These are phyloP conservation scores for Entomobrya proxima DNA, from an alignment of 2,888 invertebrate species.

Conservation along the genomic window DNA sequence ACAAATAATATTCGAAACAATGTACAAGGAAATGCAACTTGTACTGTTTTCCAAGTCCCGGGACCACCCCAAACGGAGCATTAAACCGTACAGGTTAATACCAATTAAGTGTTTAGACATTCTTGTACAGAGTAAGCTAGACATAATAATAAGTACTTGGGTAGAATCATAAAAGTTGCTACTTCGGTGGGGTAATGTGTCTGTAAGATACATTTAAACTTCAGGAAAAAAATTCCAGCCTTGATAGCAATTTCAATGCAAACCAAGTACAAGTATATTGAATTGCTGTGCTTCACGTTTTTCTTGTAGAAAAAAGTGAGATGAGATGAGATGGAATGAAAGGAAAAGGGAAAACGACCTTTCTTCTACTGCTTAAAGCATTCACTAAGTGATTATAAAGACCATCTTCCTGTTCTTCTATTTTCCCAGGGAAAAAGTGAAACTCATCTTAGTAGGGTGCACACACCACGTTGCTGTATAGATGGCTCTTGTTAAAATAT, in stretches of 20 bases:
- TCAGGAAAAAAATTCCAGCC: slow-evolving; percentile 22
- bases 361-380: slow-evolving; percentile 40
- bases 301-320: neutral
- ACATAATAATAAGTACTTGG: slow-evolving; percentile 13
- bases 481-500: slow-evolving; percentile 24
- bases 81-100: slow-evolving; percentile 10
- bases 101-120: slow-evolving; percentile 23
- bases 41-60: neutral
- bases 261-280: slow-evolving; percentile 11
- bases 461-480: neutral
- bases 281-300: slow-evolving; percentile 25
- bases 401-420: slow-evolving; percentile 29
- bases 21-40: slow-evolving; percentile 1
- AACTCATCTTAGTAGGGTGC: neutral
- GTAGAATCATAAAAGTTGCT: slow-evolving; percentile 3
- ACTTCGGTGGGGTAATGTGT: neutral
- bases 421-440: neutral
- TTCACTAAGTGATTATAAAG: slow-evolving; percentile 56
- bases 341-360: slow-evolving; percentile 50
- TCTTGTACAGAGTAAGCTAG: neutral
- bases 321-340: slow-evolving; percentile 1
- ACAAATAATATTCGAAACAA: neutral
- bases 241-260: slow-evolving; percentile 43
- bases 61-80: neutral
- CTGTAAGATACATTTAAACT: neutral